Percentiles rank a stretch among this genome's conserved stretches.
Evolutionary conservation across 2,113 vertebrate species (phyloP).

Genomic region (Lepisosteus osseus): DNA sequence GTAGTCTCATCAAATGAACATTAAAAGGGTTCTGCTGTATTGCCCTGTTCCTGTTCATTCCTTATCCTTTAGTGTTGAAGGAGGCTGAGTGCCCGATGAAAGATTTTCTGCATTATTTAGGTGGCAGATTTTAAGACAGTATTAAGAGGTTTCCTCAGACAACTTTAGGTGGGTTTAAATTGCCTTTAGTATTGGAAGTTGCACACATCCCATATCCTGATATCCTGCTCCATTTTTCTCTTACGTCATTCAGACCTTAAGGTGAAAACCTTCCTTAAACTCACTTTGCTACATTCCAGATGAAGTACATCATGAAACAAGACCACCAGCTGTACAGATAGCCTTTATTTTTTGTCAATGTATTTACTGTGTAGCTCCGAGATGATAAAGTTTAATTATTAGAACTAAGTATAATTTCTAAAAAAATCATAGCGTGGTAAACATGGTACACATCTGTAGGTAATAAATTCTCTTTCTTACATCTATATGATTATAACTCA

Average conservation of each 20-base stretch:
- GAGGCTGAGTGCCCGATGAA: slow-evolving; percentile 35
- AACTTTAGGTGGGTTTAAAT: no score
- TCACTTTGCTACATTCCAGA: no score
- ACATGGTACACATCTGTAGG: not conserved
- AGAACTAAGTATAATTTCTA: slow-evolving; percentile 30
- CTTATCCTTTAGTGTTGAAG: slow-evolving; percentile 49
- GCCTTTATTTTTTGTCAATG: slow-evolving; percentile 41
- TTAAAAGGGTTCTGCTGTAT: slow-evolving; percentile 52
- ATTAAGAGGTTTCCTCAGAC: no score
- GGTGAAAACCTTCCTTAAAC: no score
- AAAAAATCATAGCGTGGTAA: not conserved
- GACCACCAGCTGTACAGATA: slow-evolving; percentile 43
- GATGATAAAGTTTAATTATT: slow-evolving; percentile 51
- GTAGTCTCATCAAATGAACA: slow-evolving; percentile 36
- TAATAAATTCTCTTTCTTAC: not conserved
- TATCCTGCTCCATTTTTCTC: no score
- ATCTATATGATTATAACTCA: no score
- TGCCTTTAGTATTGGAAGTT: no score
- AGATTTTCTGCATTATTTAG: slow-evolving; percentile 65
- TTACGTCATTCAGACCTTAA: no score
- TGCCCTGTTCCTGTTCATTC: slow-evolving; percentile 53
- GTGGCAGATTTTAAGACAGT: slow-evolving; percentile 55
- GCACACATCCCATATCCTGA: no score
- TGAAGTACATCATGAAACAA: not conserved
- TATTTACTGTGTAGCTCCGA: slow-evolving; percentile 45